A percentile compares a stretch with the other conserved stretches of the same genome.
These are phyloP conservation scores for Sinodicranocentrus sp. DNA, from an alignment of 2,888 invertebrate species.

Conservation along the genomic window DNA sequence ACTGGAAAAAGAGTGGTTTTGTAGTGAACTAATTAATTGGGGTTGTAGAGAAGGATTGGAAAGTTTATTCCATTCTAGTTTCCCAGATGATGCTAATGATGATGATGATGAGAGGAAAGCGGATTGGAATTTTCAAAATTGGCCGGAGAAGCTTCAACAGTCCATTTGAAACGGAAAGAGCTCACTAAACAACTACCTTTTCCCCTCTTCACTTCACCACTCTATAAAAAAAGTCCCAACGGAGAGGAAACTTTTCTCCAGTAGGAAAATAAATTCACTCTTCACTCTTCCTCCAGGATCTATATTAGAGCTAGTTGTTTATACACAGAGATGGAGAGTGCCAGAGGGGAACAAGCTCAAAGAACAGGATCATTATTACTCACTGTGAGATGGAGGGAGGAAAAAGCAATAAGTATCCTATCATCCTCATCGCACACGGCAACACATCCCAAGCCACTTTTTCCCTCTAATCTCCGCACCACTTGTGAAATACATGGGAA, in stretches of 20 bases:
- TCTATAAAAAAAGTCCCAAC: no score
- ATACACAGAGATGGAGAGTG: conserved; percentile 1
- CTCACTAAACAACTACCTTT: no score
- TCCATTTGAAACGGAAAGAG: conserved; percentile 23
- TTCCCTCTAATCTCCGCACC: conserved; percentile 37
- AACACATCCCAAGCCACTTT: no score
- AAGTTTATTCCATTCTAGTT: conserved; percentile 51
- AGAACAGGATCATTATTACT: conserved; percentile 46
- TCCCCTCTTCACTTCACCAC: no score
- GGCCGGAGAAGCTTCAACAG: conserved; percentile 45
- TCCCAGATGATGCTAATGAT: conserved; percentile 21
- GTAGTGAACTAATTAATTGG: conserved; percentile 61
- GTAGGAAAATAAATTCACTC: no score
- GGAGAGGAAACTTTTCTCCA: no score
- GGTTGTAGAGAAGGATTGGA: conserved; percentile 43
- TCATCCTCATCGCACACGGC: not conserved
- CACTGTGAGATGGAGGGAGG: conserved; percentile 44
- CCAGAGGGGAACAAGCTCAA: conserved; percentile 16
- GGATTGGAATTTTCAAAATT: conserved; percentile 45
- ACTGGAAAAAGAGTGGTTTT: not conserved
- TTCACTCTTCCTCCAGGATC: no score
- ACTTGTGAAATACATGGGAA: no score
- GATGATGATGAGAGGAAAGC: conserved; percentile 54
- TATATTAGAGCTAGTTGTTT: not conserved
- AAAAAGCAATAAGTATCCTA: conserved; percentile 33